Evolutionary conservation across 1,140 invertebrate species (phyloP).

Genomic region (Drosophila pseudoananassae): DNA sequence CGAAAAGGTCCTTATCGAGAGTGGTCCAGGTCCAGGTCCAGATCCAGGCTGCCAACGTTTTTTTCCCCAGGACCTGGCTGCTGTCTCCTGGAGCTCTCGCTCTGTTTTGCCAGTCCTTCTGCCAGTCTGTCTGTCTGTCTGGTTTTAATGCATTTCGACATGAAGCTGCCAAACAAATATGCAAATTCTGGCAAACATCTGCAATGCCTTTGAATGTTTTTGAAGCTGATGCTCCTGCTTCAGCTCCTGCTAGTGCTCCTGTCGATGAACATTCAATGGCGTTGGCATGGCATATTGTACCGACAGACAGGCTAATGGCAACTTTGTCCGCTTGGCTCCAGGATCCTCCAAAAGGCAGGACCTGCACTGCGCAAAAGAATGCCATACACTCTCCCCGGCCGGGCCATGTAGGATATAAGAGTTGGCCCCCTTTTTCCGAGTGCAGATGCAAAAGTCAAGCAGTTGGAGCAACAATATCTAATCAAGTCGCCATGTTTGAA

Average conservation of each 20-base stretch:
- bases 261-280: conserved; percentile 77
- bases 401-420: no score
- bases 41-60: neutral
- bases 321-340: conserved; percentile 43
- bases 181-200: conserved; percentile 72
- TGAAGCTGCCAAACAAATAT: conserved; percentile 76
- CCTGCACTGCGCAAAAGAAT: neutral
- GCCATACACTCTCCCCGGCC: no score
- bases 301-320: conserved; percentile 69
- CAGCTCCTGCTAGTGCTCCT: neutral
- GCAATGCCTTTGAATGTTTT: conserved; percentile 58
- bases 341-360: conserved; percentile 3
- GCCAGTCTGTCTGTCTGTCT: conserved; percentile 18
- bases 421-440: neutral
- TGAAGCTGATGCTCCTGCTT: neutral
- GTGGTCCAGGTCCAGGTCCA: neutral
- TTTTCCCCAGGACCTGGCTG: neutral
- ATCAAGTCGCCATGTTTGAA: conserved; percentile 65
- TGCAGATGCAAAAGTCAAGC: conserved; percentile 30
- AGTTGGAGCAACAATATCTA: conserved; percentile 68
- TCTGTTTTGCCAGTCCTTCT: neutral
- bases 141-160: conserved; percentile 69
- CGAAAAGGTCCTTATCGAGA: conserved; percentile 25
- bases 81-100: neutral
- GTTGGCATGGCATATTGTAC: conserved; percentile 66